A percentile compares a stretch with the other conserved stretches of the same genome.
phyloP scores from a whole-genome alignment of 2,113 vertebrate genomes.

The Dinomys branickii region DNA sequence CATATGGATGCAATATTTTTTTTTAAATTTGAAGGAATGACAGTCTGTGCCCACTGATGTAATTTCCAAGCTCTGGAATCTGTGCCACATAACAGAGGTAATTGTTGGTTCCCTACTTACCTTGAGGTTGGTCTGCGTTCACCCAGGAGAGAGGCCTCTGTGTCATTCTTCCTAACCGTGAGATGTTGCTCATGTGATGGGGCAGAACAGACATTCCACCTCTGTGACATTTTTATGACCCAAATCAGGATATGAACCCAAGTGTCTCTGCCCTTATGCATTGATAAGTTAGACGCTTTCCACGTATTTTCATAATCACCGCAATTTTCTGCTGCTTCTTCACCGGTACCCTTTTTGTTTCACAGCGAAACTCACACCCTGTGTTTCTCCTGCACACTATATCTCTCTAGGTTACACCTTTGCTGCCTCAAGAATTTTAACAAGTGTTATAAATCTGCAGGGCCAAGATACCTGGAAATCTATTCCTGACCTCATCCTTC shows the following conservation, averaged over 20 bases:
- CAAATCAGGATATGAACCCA: not conserved
- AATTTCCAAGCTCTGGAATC: not conserved
- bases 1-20: not conserved
- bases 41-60: not conserved
- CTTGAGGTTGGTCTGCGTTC: not conserved
- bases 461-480: slow-evolving; percentile 45
- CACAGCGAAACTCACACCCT: not conserved
- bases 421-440: slow-evolving; percentile 66
- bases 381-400: not conserved
- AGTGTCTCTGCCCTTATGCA: not conserved
- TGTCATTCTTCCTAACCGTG: not conserved
- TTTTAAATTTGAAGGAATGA: not conserved
- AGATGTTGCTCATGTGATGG: not conserved
- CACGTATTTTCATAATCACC: not conserved
- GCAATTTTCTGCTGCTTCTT: not conserved
- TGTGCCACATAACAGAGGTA: not conserved
- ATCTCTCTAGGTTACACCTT: slow-evolving; percentile 65
- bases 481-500: slow-evolving; percentile 53
- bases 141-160: not conserved
- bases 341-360: not conserved
- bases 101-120: not conserved
- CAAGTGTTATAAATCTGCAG: slow-evolving; percentile 35
- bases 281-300: not conserved
- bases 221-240: not conserved
- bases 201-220: not conserved